These are phyloP conservation scores for Zosterops japonicus DNA, from an alignment of 2,113 vertebrate species.

Conservation along the genomic window DNA sequence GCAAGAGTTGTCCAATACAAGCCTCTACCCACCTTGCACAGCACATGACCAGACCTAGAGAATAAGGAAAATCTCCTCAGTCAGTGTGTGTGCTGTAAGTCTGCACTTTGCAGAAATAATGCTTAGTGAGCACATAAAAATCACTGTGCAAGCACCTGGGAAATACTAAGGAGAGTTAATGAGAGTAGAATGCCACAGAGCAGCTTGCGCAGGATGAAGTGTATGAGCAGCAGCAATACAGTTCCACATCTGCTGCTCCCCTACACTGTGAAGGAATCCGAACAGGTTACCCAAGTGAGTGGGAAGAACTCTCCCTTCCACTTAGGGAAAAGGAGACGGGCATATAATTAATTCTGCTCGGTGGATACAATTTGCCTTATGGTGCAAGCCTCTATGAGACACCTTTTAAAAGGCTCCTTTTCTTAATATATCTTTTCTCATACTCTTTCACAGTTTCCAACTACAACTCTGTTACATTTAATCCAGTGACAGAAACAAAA, in stretches of 20 bases:
- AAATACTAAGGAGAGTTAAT: background rate
- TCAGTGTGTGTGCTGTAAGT: rapidly evolving
- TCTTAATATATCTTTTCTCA: background rate
- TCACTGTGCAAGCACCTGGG: background rate
- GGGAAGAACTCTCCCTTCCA: background rate
- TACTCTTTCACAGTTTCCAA: background rate
- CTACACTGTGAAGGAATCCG: background rate
- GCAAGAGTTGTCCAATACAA: background rate
- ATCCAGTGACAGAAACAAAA: background rate
- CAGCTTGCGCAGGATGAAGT: background rate
- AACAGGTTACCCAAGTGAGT: background rate
- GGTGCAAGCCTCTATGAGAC: background rate
- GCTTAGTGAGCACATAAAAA: background rate
- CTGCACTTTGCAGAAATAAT: background rate
- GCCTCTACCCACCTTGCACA: background rate
- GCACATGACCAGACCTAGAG: background rate
- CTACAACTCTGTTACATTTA: background rate
- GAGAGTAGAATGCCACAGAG: background rate
- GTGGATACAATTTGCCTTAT: background rate
- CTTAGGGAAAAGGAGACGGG: background rate
- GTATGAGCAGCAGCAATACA: background rate
- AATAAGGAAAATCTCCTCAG: background rate
- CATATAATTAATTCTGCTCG: background rate
- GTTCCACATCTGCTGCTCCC: background rate
- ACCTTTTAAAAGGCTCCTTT: background rate